Evolutionary conservation across 2,797 vertebrate species (phyloP).

Genomic region (Takifugu ocellatus): DNA sequence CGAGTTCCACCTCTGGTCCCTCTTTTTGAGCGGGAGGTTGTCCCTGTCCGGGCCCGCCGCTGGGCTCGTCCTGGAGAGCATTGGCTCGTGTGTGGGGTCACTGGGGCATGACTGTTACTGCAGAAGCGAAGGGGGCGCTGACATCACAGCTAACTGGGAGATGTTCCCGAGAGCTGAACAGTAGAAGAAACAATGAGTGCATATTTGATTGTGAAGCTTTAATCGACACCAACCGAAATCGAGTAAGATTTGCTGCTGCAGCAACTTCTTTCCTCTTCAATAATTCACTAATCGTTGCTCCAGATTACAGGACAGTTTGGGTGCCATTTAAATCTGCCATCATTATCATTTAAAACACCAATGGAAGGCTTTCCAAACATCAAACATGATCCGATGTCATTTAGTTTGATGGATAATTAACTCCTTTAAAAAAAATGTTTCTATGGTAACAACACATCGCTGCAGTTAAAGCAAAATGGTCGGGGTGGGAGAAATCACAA

Average conservation of each 20-base stretch:
- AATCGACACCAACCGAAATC: conserved; percentile 3
- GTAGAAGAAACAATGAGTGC: conserved; percentile 10
- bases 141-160: too few relatives aligned
- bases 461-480: conserved; percentile 19
- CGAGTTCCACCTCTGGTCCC: conserved; percentile 56
- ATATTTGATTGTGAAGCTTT: conserved; percentile 4
- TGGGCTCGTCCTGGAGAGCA: conserved; percentile 57
- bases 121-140: conserved; percentile 22
- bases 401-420: conserved; percentile 47
- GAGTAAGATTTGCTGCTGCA: not conserved
- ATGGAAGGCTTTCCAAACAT: conserved; percentile 34
- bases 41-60: conserved; percentile 54
- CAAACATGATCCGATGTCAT: conserved; percentile 21
- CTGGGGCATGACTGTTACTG: conserved; percentile 29
- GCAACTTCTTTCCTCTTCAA: conserved; percentile 5
- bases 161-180: conserved; percentile 31
- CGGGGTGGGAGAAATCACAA: conserved; percentile 12
- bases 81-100: conserved; percentile 47
- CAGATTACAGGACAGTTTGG: too few relatives aligned
- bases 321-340: conserved; percentile 11
- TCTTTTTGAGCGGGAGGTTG: conserved; percentile 70
- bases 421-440: conserved; percentile 40
- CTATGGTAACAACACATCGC: conserved; percentile 66
- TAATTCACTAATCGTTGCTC: too few relatives aligned
- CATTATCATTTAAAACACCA: conserved; percentile 27